Conservation (phyloP, 2,888 invertebrate genomes). For the Junonia oenone region DNA sequence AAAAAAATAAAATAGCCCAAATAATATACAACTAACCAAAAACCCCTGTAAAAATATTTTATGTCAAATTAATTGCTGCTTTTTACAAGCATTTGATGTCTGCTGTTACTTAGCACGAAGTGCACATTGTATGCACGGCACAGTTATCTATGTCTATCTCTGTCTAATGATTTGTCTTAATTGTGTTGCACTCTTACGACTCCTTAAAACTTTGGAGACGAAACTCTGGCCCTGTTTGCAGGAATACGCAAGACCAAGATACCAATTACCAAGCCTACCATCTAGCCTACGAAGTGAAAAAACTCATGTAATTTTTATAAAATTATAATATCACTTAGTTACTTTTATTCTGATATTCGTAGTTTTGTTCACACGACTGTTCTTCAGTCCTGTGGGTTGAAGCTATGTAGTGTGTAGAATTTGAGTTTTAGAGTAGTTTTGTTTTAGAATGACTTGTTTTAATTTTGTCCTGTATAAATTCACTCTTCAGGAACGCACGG, state of each 20-base stretch:
- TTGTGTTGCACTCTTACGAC: slow-evolving; percentile 32
- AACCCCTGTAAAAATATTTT: slow-evolving; percentile 27
- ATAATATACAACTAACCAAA: slow-evolving; percentile 11
- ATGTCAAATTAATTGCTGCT: slow-evolving; percentile 45
- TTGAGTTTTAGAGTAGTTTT: neutral
- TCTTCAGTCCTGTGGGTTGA: slow-evolving; percentile 18
- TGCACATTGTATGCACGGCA: slow-evolving; percentile 36
- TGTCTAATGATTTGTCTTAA: slow-evolving; percentile 24
- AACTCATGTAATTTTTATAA: slow-evolving; percentile 94
- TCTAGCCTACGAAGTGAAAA: slow-evolving; percentile 99
- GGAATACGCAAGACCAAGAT: slow-evolving; percentile 91
- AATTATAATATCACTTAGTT: slow-evolving; percentile 65
- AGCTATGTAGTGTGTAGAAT: slow-evolving; percentile 16
- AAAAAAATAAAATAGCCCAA: slow-evolving; percentile 8
- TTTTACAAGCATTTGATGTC: slow-evolving; percentile 41
- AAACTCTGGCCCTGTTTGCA: slow-evolving; percentile 88
- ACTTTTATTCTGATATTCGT: slow-evolving; percentile 22
- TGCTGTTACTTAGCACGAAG: slow-evolving; percentile 31
- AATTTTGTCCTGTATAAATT: slow-evolving; percentile 1
- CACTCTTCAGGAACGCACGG: neutral
- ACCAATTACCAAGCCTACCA: slow-evolving; percentile 98
- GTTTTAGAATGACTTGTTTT: slow-evolving; percentile 2
- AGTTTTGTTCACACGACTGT: slow-evolving; percentile 20
- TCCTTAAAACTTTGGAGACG: slow-evolving; percentile 52
- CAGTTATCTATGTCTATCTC: slow-evolving; percentile 29